A percentile compares a stretch with the other conserved stretches of the same genome.
phyloP scores from a whole-genome alignment of 2,113 vertebrate genomes.

The cattle (Bos taurus) region ARS-UCD2.0 NC_037356.1:16842001-16842500 shows the following conservation, averaged over 20 bases:
- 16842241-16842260: neutral
- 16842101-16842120: constrained; percentile 55
- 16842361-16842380: neutral
- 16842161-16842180: neutral
- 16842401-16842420: neutral
- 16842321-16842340: neutral
- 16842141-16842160: neutral
- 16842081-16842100: constrained; percentile 79
- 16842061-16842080: constrained; percentile 82
- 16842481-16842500: neutral
- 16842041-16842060: constrained; percentile 81
- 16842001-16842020: constrained; percentile 82
- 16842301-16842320: neutral
- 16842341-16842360: neutral
- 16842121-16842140: neutral
- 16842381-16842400: neutral
- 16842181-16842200: neutral
- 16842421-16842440: neutral
- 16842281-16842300: neutral
- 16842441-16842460: neutral
- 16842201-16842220: neutral
- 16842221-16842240: neutral
- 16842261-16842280: neutral
- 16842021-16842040: constrained; percentile 80
- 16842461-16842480: neutral